Conservation (phyloP, 2,113 vertebrate genomes). For the Antechinus stuartii region DNA sequence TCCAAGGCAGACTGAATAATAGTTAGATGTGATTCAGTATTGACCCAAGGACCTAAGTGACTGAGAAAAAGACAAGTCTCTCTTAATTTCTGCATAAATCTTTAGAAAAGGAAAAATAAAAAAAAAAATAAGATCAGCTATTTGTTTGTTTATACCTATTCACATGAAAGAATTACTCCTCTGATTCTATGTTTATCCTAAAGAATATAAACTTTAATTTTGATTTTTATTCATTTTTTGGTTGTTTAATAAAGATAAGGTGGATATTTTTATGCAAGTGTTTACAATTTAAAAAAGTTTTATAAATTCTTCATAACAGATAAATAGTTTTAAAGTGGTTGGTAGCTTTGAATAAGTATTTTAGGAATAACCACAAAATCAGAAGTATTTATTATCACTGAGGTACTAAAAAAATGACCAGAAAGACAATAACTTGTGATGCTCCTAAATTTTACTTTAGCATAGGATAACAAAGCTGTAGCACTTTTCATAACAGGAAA, state of each 20-base stretch:
- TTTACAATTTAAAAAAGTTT: neutral
- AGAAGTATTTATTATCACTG: neutral
- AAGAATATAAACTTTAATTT: neutral
- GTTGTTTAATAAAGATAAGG: neutral
- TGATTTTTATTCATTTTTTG: neutral
- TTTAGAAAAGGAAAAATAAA: neutral
- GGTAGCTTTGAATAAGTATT: neutral
- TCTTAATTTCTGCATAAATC: neutral
- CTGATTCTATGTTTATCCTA: neutral
- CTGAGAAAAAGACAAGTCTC: neutral
- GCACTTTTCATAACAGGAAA: neutral
- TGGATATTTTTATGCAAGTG: neutral
- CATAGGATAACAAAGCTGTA: neutral
- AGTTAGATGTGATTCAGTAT: neutral
- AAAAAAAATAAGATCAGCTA: neutral
- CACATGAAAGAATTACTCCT: neutral
- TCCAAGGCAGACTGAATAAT: neutral
- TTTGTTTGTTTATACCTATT: neutral
- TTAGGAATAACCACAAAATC: neutral
- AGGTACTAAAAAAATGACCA: neutral
- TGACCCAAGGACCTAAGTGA: neutral
- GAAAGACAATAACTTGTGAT: neutral
- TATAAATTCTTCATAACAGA: neutral
- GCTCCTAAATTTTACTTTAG: neutral
- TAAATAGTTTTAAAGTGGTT: neutral